A percentile compares a stretch with the other conserved stretches of the same genome.
Evolutionary conservation across 2,113 vertebrate genomes (phyloP).

Genomic region (Grammomys dolichurus): DNA sequence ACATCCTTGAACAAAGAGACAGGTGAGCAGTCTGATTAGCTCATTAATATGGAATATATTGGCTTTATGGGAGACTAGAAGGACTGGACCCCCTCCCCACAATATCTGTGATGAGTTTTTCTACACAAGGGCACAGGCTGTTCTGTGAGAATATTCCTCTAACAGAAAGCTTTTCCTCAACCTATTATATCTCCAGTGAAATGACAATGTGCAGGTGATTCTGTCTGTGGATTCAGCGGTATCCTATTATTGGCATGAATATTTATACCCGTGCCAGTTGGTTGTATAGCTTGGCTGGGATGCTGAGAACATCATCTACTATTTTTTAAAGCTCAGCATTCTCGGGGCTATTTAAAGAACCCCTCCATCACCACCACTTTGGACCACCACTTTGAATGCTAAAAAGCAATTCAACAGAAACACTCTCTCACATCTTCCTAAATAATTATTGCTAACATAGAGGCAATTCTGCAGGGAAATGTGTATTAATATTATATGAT

Average conservation of each 20-base stretch:
- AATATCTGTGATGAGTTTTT: slow-evolving; percentile 77
- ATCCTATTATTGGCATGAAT: slow-evolving; percentile 77
- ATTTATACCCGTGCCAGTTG: slow-evolving; percentile 77
- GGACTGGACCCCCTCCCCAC: slow-evolving; percentile 73
- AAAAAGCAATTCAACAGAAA: slow-evolving; percentile 64
- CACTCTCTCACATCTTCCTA: background rate
- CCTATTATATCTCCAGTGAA: slow-evolving; percentile 69
- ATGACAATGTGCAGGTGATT: slow-evolving; percentile 74
- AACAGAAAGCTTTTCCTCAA: slow-evolving; percentile 81
- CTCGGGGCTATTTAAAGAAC: slow-evolving; percentile 73
- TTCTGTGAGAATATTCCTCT: slow-evolving; percentile 73
- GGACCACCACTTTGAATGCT: slow-evolving; percentile 11
- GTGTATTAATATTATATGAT: background rate
- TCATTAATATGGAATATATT: slow-evolving; percentile 80
- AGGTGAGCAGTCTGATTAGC: slow-evolving; percentile 60
- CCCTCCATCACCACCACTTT: slow-evolving; percentile 66
- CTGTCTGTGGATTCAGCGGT: slow-evolving; percentile 78
- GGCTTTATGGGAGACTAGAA: slow-evolving; percentile 75
- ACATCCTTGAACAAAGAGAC: slow-evolving; percentile 72
- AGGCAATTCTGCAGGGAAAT: background rate
- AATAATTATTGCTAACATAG: slow-evolving; percentile 57
- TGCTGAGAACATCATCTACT: slow-evolving; percentile 65
- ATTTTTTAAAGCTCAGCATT: slow-evolving; percentile 71
- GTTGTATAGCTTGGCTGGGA: slow-evolving; percentile 38
- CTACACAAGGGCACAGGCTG: slow-evolving; percentile 72